These are phyloP conservation scores for Agelastica alni DNA, from an alignment of 2,888 invertebrate genomes.

Conservation along the genomic window DNA sequence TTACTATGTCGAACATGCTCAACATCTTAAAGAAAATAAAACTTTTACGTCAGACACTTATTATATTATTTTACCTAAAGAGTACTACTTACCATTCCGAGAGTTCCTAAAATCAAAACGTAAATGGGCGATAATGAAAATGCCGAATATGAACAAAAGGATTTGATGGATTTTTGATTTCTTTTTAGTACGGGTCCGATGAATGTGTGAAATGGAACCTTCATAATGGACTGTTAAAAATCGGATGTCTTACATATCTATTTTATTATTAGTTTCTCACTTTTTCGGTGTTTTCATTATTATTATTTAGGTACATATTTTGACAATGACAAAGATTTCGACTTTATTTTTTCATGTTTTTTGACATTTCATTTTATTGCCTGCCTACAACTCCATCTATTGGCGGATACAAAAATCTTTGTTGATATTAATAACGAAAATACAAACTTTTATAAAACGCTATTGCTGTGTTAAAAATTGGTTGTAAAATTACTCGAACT, in stretches of 20 bases:
- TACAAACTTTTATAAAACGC: too few relatives aligned
- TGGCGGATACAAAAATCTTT: too few relatives aligned
- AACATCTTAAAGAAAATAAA: slow-evolving; percentile 42
- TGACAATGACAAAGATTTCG: slow-evolving; percentile 27
- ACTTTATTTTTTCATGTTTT: too few relatives aligned
- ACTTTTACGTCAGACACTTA: too few relatives aligned
- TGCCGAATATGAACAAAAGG: slow-evolving; percentile 44
- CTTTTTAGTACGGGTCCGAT: slow-evolving; percentile 43
- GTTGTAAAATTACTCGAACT: too few relatives aligned
- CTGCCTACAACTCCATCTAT: too few relatives aligned
- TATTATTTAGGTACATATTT: slow-evolving; percentile 17
- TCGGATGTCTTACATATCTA: slow-evolving; percentile 1
- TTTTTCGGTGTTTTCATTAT: slow-evolving; percentile 3
- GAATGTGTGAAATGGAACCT: slow-evolving; percentile 47
- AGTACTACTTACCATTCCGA: slow-evolving; percentile 49
- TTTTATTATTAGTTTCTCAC: slow-evolving; percentile 2
- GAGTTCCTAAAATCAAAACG: slow-evolving; percentile 47
- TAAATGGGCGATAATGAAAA: slow-evolving; percentile 47
- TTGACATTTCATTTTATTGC: too few relatives aligned
- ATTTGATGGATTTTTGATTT: slow-evolving; percentile 40
- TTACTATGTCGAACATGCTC: slow-evolving; percentile 49
- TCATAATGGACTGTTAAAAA: slow-evolving; percentile 39
- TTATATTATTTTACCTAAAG: too few relatives aligned
- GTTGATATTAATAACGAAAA: too few relatives aligned
- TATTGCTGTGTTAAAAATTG: too few relatives aligned